Conservation (phyloP, 1,140 invertebrate species). For the honey bee (Apis mellifera) region Amel_HAv3.1 CM009934.2:7595001-7595500, state of each 20-base stretch:
- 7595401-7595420: neutral
- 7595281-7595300: neutral
- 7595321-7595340: neutral
- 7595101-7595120: neutral
- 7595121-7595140: neutral
- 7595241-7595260: neutral
- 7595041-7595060: neutral
- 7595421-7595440: neutral
- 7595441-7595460: neutral
- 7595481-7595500: neutral
- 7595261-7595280: neutral
- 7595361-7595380: neutral
- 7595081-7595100: conserved; percentile 48
- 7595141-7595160: neutral
- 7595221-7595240: neutral
- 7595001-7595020: conserved; percentile 21
- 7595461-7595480: neutral
- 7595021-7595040: neutral
- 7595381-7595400: neutral
- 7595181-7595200: neutral
- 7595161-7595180: no score
- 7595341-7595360: no score
- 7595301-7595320: neutral
- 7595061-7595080: conserved; percentile 28
- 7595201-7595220: neutral